Percentiles rank a stretch among this genome's conserved stretches.
phyloP scores from a whole-genome alignment of 2,888 invertebrate species.

The Eupithecia insigniata region DNA sequence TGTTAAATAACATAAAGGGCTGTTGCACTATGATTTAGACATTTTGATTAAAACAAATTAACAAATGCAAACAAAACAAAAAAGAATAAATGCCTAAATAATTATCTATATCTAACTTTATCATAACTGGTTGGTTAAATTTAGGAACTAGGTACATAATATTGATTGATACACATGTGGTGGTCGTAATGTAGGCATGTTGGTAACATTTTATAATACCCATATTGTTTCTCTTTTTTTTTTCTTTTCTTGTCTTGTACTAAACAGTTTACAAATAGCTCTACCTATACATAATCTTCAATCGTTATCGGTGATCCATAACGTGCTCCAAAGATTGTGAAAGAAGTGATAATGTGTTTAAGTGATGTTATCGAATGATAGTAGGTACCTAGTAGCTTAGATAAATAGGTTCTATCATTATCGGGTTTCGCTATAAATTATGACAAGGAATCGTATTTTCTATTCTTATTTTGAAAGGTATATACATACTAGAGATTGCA shows the following conservation, averaged over 20 bases:
- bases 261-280: background rate
- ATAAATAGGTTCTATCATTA: slow-evolving; percentile 5
- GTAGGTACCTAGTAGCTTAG: background rate
- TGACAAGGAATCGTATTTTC: background rate
- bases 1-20: background rate
- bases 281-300: background rate
- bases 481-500: too few species aligned
- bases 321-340: slow-evolving; percentile 18
- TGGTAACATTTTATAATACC: background rate
- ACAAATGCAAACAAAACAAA: background rate
- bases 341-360: slow-evolving; percentile 9
- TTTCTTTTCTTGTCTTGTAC: background rate
- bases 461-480: background rate
- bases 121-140: background rate
- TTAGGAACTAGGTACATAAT: background rate
- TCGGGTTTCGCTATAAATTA: slow-evolving; percentile 7
- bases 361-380: slow-evolving; percentile 15
- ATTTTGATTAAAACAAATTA: background rate
- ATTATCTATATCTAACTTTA: background rate
- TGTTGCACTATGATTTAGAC: background rate
- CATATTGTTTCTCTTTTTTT: background rate
- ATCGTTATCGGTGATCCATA: slow-evolving; percentile 6
- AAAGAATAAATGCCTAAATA: background rate
- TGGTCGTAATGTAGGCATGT: background rate
- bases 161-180: background rate